Evolutionary conservation across 2,888 invertebrate genomes (phyloP).

Genomic region (Drosophila borealis): DNA sequence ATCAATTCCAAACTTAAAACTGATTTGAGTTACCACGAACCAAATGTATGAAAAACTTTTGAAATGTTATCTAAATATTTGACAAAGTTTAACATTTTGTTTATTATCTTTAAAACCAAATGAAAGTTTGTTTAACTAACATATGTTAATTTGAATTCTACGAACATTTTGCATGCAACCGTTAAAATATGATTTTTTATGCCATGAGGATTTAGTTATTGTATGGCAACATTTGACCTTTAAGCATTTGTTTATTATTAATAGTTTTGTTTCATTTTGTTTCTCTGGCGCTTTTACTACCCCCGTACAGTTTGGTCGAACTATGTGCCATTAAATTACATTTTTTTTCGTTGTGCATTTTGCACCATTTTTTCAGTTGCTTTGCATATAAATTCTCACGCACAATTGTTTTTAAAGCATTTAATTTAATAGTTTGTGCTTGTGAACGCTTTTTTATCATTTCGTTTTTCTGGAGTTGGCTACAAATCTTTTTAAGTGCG

Average conservation of each 20-base stretch:
- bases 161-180: too few species aligned
- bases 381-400: slow-evolving; percentile 52
- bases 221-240: neutral
- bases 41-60: neutral
- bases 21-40: too few species aligned
- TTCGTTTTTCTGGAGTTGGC: slow-evolving; percentile 15
- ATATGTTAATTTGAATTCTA: too few species aligned
- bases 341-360: slow-evolving; percentile 24
- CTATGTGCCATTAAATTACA: slow-evolving; percentile 25
- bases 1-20: slow-evolving; percentile 4
- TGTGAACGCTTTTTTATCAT: slow-evolving; percentile 19
- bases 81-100: too few species aligned
- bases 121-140: too few species aligned
- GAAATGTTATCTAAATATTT: too few species aligned
- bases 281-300: slow-evolving; percentile 17
- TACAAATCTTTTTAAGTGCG: slow-evolving; percentile 59
- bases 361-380: slow-evolving; percentile 9
- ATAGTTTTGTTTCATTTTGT: slow-evolving; percentile 10
- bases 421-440: slow-evolving; percentile 58
- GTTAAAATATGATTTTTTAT: neutral
- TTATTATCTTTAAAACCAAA: too few species aligned
- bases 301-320: neutral
- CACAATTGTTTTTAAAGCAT: slow-evolving; percentile 62
- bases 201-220: neutral
- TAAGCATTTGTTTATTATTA: slow-evolving; percentile 8